Conservation (phyloP, 2,797 vertebrate genomes). For the Myotis planiceps region DNA sequence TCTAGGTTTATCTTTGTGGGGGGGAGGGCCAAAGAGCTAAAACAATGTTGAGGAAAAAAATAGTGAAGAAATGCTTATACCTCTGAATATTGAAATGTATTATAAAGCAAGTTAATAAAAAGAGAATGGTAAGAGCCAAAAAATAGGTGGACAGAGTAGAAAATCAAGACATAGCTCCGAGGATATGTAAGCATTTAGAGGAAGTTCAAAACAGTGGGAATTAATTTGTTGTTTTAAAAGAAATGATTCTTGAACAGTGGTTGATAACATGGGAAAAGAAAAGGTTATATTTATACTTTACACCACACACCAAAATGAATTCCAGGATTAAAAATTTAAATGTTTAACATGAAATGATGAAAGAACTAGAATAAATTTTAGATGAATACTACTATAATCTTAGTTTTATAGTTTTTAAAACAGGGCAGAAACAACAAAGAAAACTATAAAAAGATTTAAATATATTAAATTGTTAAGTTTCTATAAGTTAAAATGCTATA, state of each 20-base stretch:
- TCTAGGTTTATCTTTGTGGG: neutral
- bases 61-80: neutral
- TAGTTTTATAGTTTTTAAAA: slow-evolving; percentile 21
- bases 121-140: neutral
- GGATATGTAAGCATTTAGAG: neutral
- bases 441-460: neutral
- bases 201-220: slow-evolving; percentile 30
- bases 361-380: neutral
- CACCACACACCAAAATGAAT: neutral
- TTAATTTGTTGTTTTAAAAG: slow-evolving; percentile 40
- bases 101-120: slow-evolving; percentile 15
- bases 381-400: neutral
- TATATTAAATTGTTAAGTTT: neutral
- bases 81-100: slow-evolving; percentile 27
- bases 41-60: slow-evolving; percentile 13
- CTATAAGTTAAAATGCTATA: neutral
- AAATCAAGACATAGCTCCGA: neutral
- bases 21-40: neutral
- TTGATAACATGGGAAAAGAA: neutral
- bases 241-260: neutral
- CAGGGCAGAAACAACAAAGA: neutral
- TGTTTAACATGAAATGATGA: slow-evolving; percentile 21
- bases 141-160: neutral
- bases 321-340: neutral
- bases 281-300: neutral